Evolutionary conservation across 1,140 invertebrate species (phyloP), one percentile per base, ranked within the genome.

Genomic region (Heterodera carotae): DNA sequence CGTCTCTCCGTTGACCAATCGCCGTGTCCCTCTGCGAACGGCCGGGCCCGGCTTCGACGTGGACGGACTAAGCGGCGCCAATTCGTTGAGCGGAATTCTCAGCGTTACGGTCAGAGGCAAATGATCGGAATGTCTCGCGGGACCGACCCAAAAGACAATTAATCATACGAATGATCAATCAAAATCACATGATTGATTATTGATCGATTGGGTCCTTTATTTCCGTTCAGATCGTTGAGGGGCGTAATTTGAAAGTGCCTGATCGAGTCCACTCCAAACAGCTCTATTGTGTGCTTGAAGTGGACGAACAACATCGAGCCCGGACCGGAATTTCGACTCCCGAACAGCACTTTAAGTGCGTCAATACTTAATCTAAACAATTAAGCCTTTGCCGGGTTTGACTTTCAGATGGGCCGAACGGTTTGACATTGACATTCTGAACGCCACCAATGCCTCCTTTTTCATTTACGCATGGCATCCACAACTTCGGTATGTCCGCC

Each of bases 301-400:
- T 95, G 84, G 96, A 99, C 89, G 92, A 95, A 79, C 92, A 97
- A 10, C 96, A 98, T 89, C 97, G 98, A 90, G 96, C 96, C 3
- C 89, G 96, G 34, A 98, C 97, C 4, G 84, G 85, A 34, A 84
- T 85, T 33, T 84, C 79, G 18, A 85, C 84, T 10, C 96, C 95
- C 31, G 96, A 98, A 88, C 91, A 97, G 18, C 94, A 96, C 87
- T 98, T 98, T 88, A 95, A 98, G 68, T 74, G 43, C 12, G 27
- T 31, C 33, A 72, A 7, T 60, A 10, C 18, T n/a, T 53, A 4
- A 1, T 27, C 39, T 27, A n/a, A 22, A 22, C 39, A 34, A 27
- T 4, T 18, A 68, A 34, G 22, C 18, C 22, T 22, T 67, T 69
- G 4, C 8, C 10, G 5, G 15, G n/a, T 60, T 31, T 62, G n/a